Base-by-base conservation (phyloP, 2,888 invertebrate genomes). In the Ferrisia virgata region DNA sequence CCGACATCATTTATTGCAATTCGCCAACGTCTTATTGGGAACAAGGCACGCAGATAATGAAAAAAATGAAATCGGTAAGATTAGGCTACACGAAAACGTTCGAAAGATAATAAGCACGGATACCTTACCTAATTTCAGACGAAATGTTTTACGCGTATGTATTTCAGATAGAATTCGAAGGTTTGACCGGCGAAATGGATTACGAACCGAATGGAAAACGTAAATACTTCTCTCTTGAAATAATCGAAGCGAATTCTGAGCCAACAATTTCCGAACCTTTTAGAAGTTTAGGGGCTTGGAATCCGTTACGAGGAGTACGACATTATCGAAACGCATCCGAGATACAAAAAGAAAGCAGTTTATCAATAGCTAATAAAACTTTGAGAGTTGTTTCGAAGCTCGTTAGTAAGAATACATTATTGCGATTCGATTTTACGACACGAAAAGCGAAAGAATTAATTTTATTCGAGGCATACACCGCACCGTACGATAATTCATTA, bases 141-240 rank as follows among this genome's bases (percentile, higher is more conserved):
- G n/a, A n/a, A n/a, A n/a, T n/a, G n/a, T n/a, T 36, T 36, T 36
- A 36, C 36, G 36, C 8, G 36, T 36, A 36, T 36, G 3, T 4
- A 22, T 53, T 76, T 18, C 18, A 83, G 83, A 83, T 83, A 8
- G 83, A 76, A 72, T 83, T 90, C 86, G 90, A 92, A 86, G 96
- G 96, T 15, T 88, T 96, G 85, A 94, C 95, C 0, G 96, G 96
- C 6, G 88, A 91, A 43, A 92, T 96, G 76, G 92, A 92, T 88
- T 95, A 96, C 88, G 91, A 92, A 85, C 91, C 93, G 87, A 90
- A 90, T 4, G 97, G 97, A 2, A 91, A 93, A 86, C 91, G 95
- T 84, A 92, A 91, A 13, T 92, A 93, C 87, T 92, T 95, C 86
- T 90, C 90, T 86, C 88, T 94, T 85, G 94, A 94, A 85, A 89